A percentile compares a stretch with the other conserved stretches of the same genome.
These are phyloP conservation scores for Monochamus alternatus DNA, from an alignment of 2,888 invertebrate species.

Conservation along the genomic window DNA sequence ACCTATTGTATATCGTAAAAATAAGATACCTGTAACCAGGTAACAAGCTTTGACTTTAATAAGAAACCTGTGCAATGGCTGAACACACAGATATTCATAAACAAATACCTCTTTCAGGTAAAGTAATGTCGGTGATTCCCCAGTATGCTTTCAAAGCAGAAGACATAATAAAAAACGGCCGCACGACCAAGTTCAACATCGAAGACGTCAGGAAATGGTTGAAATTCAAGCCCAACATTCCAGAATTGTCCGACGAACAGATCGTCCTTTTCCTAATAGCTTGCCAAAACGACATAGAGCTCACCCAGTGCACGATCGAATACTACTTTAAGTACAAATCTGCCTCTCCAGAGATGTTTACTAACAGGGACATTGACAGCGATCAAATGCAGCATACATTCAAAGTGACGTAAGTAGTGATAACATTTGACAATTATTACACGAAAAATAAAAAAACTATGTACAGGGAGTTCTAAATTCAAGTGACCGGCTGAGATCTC, in stretches of 20 bases:
- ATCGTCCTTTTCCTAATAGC: constrained; percentile 79
- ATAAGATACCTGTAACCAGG: no score
- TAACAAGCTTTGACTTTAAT: no score
- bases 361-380: constrained; percentile 71
- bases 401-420: constrained; percentile 73
- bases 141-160: constrained; percentile 53
- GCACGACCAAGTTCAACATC: constrained; percentile 56
- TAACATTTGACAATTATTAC: no score
- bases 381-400: constrained; percentile 69
- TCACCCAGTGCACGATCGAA: constrained; percentile 76
- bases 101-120: constrained; percentile 29
- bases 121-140: constrained; percentile 47
- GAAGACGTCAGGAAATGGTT: constrained; percentile 63
- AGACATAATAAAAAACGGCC: constrained; percentile 52
- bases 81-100: no score
- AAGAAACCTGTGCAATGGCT: no score
- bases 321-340: constrained; percentile 76
- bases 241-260: constrained; percentile 74
- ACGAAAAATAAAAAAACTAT: no score
- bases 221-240: constrained; percentile 55
- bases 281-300: constrained; percentile 76
- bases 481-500: no score
- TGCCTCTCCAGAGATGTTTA: constrained; percentile 78
- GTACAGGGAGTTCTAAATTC: no score
- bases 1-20: no score